A percentile compares a stretch with the other conserved stretches of the same genome.
These are phyloP conservation scores for Idaea straminata DNA, from an alignment of 2,888 invertebrate genomes.

Conservation along the genomic window DNA sequence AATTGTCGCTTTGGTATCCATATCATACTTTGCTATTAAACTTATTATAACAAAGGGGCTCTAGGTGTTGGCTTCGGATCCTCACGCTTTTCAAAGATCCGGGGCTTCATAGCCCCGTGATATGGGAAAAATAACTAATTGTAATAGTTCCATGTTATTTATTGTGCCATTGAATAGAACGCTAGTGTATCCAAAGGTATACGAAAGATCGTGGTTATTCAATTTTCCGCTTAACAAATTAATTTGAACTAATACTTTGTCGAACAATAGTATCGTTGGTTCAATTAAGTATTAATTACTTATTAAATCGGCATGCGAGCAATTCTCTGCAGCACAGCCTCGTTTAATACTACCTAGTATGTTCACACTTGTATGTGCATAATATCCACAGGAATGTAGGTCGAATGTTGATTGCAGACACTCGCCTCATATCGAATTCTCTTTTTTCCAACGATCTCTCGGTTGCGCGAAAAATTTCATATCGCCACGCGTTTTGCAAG, in stretches of 20 bases:
- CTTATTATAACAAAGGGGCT: too few species aligned
- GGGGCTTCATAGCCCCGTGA: too few species aligned
- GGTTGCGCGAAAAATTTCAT: slow-evolving; percentile 75
- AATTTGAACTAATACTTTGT: slow-evolving; percentile 20
- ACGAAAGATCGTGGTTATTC: slow-evolving; percentile 23
- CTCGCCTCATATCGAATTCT: slow-evolving; percentile 76
- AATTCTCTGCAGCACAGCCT: slow-evolving; percentile 35
- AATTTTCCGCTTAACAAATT: slow-evolving; percentile 27
- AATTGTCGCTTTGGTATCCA: too few species aligned
- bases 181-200: slow-evolving; percentile 20
- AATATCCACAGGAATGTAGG: slow-evolving; percentile 66
- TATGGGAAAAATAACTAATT: not conserved
- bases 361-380: slow-evolving; percentile 52
- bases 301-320: slow-evolving; percentile 35
- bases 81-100: too few species aligned
- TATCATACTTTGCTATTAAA: too few species aligned
- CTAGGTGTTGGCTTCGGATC: too few species aligned
- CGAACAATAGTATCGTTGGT: slow-evolving; percentile 15
- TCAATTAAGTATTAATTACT: slow-evolving; percentile 36
- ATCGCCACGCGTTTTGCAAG: slow-evolving; percentile 76
- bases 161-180: not conserved
- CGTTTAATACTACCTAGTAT: slow-evolving; percentile 39
- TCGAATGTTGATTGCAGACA: slow-evolving; percentile 73
- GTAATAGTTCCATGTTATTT: not conserved
- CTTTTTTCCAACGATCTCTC: slow-evolving; percentile 71